These are phyloP conservation scores for Ennomos erosarius DNA, from an alignment of 2,888 invertebrate genomes.

Conservation along the genomic window DNA sequence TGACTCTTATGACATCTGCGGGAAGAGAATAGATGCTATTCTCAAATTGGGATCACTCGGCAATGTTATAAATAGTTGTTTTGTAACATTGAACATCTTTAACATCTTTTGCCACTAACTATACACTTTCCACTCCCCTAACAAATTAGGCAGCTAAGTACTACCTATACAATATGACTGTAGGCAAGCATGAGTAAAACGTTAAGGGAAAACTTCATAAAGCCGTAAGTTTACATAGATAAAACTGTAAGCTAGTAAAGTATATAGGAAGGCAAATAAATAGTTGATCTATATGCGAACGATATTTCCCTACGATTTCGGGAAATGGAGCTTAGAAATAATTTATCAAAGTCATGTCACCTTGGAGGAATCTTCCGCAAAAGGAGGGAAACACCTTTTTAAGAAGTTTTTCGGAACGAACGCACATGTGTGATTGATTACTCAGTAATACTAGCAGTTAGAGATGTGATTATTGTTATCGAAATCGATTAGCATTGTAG, in stretches of 20 bases:
- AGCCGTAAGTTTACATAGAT: no score
- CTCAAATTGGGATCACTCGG: no score
- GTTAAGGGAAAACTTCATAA: no score
- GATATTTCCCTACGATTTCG: conserved; percentile 23
- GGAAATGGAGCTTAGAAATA: conserved; percentile 26
- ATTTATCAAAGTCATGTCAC: conserved; percentile 45
- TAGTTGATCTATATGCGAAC: conserved; percentile 18
- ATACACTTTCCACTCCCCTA: no score
- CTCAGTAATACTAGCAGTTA: conserved; percentile 20
- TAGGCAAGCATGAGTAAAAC: not conserved
- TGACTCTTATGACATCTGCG: no score
- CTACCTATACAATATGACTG: no score
- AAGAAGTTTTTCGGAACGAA: conserved; percentile 36
- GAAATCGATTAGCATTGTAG: conserved; percentile 3
- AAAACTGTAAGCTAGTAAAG: not conserved
- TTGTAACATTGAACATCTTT: no score
- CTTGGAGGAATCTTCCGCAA: conserved; percentile 23
- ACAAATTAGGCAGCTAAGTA: not conserved
- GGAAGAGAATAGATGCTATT: no score
- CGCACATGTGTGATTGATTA: conserved; percentile 37
- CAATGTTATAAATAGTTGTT: no score
- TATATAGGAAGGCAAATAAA: conserved; percentile 6
- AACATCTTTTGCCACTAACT: no score
- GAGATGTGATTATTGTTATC: conserved; percentile 6
- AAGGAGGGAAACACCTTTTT: conserved; percentile 40